Evolutionary conservation across 2,113 vertebrate genomes (phyloP), one percentile per base, ranked within the genome.

Genomic region (Carassius auratus): DNA sequence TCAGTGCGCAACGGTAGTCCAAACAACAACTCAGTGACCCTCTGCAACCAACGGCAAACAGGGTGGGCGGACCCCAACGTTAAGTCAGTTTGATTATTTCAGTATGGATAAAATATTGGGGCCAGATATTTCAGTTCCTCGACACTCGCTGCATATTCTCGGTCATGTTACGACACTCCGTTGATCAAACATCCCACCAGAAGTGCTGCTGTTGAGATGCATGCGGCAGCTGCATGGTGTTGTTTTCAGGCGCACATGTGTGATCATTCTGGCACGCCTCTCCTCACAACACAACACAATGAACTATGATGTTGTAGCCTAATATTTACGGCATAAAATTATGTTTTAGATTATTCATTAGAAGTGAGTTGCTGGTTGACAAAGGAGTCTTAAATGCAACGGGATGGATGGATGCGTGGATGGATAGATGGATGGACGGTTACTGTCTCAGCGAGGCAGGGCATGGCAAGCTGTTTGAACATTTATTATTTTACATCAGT

Each of bases 1-100:
- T 64, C 76, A 77, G 85, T 77, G 92, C 92, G 91, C 92, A 93
- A 84, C 93, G 91, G 89, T 91, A 89, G 91, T 90, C 87, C 88
- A 91, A 89, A 92, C 91, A 92, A 90, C 90, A 90, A 88, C 92
- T 90, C 90, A 86, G 86, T 92, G 91, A 91, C 92, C 92, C 92
- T 64, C 76, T 71, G 76, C 77, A 68, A 73, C 48, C 81, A 73
- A 88, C 89, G 84, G 88, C 86, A 87, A 84, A 76, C 19, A 88
- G 88, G 90, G 93, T 93, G 93, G 93, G 93, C 92, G 93, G 91
- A 89, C 83, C 88, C 89, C 88, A 87, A 38, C 86, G 90, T 90
- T 86, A 90, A 84, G 78, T 66, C 89, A 83, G 86, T 83, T 86
- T 76, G 90, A 92, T 90, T 92, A 89, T 86, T 91, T 86, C 83